phyloP scores from a whole-genome alignment of 2,113 vertebrate genomes.

The Natator depressus region DNA sequence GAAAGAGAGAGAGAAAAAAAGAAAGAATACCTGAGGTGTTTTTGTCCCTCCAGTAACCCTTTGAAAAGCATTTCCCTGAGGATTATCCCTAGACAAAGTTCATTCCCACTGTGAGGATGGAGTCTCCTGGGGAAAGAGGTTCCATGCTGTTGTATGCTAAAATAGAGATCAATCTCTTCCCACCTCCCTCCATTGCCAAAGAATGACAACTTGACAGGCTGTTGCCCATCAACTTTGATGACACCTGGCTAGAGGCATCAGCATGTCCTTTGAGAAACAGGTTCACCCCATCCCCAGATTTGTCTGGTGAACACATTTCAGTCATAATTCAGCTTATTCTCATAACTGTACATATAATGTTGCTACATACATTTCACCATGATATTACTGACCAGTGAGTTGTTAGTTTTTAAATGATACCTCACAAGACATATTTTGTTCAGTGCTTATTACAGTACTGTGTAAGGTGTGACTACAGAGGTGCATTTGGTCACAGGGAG shows the following conservation, averaged over 20 bases:
- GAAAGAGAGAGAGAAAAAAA: neutral
- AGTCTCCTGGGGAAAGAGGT: neutral
- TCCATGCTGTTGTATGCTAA: neutral
- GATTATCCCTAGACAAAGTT: neutral
- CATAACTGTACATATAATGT: too few relatives aligned
- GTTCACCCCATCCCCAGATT: too few relatives aligned
- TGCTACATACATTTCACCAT: too few relatives aligned
- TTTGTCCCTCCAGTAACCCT: neutral
- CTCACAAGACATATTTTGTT: too few relatives aligned
- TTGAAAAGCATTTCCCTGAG: neutral
- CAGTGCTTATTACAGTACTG: too few relatives aligned
- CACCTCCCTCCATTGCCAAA: neutral
- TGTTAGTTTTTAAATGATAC: too few relatives aligned
- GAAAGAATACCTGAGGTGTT: neutral
- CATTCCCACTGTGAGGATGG: neutral
- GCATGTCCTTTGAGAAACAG: neutral
- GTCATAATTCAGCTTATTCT: too few relatives aligned
- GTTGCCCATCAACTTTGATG: neutral
- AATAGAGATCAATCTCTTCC: neutral
- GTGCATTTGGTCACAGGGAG: too few relatives aligned
- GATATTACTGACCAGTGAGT: too few relatives aligned
- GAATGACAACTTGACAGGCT: neutral
- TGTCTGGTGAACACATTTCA: too few relatives aligned
- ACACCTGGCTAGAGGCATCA: neutral
- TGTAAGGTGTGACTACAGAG: too few relatives aligned